phyloP scores from a whole-genome alignment of 2,797 vertebrate genomes.

The Pelochelys cantorii region DNA sequence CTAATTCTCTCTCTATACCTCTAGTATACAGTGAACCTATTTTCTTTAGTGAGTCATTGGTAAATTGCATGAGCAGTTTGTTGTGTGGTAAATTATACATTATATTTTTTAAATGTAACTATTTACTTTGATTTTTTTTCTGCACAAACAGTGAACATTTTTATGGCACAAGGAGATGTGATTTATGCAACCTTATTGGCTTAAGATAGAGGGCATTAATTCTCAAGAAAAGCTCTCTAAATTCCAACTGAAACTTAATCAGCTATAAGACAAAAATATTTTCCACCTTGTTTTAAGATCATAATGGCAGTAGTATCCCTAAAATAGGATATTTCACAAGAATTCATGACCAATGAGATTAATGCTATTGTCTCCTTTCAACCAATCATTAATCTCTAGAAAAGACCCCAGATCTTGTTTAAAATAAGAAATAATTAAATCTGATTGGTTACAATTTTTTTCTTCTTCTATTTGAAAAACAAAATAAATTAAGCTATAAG shows the following conservation, averaged over 20 bases:
- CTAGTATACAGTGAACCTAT: neutral
- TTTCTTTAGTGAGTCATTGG: neutral
- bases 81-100: neutral
- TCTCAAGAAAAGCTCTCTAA: neutral
- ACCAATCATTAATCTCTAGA: neutral
- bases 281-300: neutral
- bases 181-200: neutral
- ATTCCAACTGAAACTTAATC: neutral
- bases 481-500: neutral
- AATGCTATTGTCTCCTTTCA: neutral
- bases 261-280: neutral
- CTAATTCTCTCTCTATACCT: neutral
- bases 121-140: neutral
- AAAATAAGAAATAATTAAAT: neutral
- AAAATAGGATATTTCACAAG: neutral
- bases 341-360: neutral
- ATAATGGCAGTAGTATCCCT: neutral
- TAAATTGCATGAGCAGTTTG: neutral
- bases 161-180: neutral
- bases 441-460: neutral
- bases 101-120: neutral
- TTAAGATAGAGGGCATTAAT: neutral
- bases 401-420: neutral
- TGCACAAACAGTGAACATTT: neutral
- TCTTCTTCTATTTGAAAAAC: neutral